phyloP scores from a whole-genome alignment of 2,113 vertebrate species.

The Megaceryle maxima region DNA sequence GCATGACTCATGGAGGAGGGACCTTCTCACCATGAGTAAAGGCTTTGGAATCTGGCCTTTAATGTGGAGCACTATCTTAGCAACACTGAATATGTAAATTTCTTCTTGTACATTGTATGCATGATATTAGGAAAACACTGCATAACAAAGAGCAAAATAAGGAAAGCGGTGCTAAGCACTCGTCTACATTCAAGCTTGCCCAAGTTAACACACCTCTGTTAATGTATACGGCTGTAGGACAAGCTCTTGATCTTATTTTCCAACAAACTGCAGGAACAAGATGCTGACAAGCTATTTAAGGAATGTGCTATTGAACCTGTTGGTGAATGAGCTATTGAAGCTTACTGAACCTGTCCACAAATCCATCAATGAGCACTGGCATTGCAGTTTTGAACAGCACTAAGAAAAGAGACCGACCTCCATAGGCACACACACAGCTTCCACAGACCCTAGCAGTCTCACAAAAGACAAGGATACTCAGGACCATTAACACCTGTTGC shows the following conservation, averaged over 20 bases:
- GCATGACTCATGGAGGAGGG: slow-evolving; percentile 10
- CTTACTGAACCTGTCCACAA: background rate
- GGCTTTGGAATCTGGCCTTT: slow-evolving; percentile 6
- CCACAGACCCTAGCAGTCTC: background rate
- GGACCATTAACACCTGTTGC: background rate
- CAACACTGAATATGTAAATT: slow-evolving; percentile 12
- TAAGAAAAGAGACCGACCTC: background rate
- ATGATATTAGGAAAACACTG: background rate
- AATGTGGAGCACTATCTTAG: background rate
- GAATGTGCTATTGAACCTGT: background rate
- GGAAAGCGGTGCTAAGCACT: background rate
- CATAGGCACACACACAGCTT: background rate
- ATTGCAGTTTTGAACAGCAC: background rate
- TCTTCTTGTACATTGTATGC: background rate
- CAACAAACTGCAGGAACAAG: background rate
- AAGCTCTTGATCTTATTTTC: background rate
- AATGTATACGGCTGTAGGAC: background rate
- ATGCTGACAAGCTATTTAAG: background rate
- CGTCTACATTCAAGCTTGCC: background rate
- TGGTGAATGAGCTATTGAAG: background rate
- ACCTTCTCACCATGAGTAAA: background rate
- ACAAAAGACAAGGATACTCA: background rate
- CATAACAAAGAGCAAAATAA: slow-evolving; percentile 1
- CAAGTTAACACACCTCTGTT: background rate
- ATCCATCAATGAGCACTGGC: background rate